These are phyloP conservation scores for Autographa gamma DNA, from an alignment of 2,888 invertebrate genomes.

Conservation along the genomic window DNA sequence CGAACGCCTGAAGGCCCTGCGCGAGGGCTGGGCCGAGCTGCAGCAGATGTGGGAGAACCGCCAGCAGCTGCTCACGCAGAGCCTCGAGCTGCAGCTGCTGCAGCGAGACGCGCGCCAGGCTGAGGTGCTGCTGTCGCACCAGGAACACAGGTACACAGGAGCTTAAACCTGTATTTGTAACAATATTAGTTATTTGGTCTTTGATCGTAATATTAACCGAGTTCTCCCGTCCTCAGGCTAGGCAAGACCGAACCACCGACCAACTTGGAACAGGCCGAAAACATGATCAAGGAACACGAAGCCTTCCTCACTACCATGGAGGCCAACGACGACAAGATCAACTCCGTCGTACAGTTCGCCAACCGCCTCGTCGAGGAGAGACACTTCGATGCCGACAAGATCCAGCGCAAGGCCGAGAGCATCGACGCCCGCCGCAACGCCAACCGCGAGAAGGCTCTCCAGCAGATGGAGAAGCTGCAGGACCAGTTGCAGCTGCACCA, in stretches of 20 bases:
- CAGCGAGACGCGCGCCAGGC: conserved; percentile 99
- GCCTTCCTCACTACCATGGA: conserved; percentile 99
- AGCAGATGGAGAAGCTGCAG: conserved; percentile 97
- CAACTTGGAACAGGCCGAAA: conserved; percentile 99
- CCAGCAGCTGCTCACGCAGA: conserved; percentile 97
- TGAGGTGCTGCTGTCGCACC: conserved; percentile 98
- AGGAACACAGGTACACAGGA: conserved; percentile 94
- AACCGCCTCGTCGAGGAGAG: conserved; percentile 96
- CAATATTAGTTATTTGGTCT: background rate
- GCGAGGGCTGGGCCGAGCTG: conserved; percentile 99
- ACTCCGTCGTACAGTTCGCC: conserved; percentile 98
- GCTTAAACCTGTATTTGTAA: background rate
- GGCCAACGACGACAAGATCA: conserved; percentile 99
- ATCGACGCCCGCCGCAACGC: conserved; percentile 96
- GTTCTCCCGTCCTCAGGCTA: conserved; percentile 81
- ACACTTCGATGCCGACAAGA: conserved; percentile 98
- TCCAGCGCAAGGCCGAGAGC: conserved; percentile 98
- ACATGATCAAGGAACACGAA: conserved; percentile 98
- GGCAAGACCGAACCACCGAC: conserved; percentile 98
- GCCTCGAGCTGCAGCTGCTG: conserved; percentile 97
- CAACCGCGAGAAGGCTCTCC: conserved; percentile 97
- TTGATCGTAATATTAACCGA: background rate
- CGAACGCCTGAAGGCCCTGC: conserved; percentile 98
- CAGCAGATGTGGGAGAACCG: conserved; percentile 99
- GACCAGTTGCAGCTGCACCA: conserved; percentile 98